phyloP scores from a whole-genome alignment of 2,113 vertebrate genomes.

The Pollimyrus isidori region DNA sequence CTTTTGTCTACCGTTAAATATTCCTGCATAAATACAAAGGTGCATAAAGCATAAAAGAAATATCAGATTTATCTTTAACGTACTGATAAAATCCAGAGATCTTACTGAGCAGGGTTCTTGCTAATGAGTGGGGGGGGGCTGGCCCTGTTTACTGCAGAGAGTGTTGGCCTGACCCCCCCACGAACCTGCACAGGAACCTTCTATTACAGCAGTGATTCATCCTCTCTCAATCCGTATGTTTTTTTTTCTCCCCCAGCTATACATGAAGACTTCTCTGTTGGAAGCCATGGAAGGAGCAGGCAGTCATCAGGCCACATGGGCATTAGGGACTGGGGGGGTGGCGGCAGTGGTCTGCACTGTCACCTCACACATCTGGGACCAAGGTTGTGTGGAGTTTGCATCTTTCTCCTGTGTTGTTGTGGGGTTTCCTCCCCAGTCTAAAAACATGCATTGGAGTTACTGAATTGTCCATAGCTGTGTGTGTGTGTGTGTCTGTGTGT shows the following conservation, averaged over 20 bases:
- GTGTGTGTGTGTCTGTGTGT: background rate
- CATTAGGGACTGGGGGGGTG: background rate
- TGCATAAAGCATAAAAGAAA: slow-evolving; percentile 74
- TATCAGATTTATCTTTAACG: slow-evolving; percentile 80
- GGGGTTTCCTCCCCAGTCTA: background rate
- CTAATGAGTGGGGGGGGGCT: background rate
- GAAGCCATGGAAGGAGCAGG: background rate
- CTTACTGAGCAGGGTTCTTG: background rate
- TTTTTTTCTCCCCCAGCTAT: background rate
- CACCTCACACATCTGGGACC: background rate
- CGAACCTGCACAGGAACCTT: background rate
- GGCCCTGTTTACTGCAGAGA: background rate
- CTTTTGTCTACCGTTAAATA: slow-evolving; percentile 95
- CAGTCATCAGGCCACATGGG: background rate
- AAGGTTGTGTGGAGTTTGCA: background rate
- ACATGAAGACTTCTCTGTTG: background rate
- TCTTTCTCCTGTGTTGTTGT: background rate
- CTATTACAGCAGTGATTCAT: background rate
- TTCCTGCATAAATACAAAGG: slow-evolving; percentile 88
- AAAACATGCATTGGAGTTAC: background rate
- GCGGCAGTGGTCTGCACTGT: background rate
- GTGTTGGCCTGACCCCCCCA: background rate
- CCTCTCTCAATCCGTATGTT: background rate
- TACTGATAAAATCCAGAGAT: slow-evolving; percentile 75
- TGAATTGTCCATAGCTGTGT: background rate